phyloP scores from a whole-genome alignment of 2,797 vertebrate genomes.

The Mareca penelope region DNA sequence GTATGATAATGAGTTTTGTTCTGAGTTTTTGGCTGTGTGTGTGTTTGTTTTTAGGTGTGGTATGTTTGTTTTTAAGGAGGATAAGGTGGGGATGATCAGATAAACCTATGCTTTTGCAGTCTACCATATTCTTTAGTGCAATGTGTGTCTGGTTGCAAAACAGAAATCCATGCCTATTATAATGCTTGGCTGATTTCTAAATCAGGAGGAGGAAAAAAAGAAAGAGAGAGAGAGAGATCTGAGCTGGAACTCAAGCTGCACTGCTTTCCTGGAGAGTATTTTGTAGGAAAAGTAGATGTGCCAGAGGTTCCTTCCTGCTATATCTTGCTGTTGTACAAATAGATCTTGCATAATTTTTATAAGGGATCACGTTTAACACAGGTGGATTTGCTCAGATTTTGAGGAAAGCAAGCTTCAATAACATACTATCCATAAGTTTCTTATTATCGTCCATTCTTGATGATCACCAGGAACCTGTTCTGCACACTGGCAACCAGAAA shows the following conservation, averaged over 20 bases:
- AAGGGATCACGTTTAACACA: neutral
- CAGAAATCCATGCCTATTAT: neutral
- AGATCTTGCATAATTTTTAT: neutral
- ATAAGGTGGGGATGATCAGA: neutral
- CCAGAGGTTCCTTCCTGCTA: neutral
- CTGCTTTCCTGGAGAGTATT: accelerated
- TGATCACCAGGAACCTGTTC: neutral
- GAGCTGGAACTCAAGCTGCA: neutral
- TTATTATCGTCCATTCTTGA: neutral
- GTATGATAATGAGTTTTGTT: neutral
- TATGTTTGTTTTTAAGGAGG: neutral
- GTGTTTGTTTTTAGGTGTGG: neutral
- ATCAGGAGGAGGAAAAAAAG: neutral
- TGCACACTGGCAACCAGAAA: neutral
- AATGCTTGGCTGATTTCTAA: neutral
- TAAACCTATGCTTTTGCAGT: neutral
- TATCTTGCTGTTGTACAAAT: accelerated
- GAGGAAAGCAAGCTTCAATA: neutral
- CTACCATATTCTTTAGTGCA: neutral
- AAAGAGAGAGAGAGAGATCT: neutral
- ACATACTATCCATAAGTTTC: neutral
- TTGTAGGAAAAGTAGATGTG: neutral
- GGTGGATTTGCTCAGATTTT: neutral
- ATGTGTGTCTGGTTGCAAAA: neutral
- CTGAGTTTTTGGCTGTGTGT: neutral